Conservation (phyloP, 2,888 invertebrate species). For the Enchytraeus crypticus region DNA sequence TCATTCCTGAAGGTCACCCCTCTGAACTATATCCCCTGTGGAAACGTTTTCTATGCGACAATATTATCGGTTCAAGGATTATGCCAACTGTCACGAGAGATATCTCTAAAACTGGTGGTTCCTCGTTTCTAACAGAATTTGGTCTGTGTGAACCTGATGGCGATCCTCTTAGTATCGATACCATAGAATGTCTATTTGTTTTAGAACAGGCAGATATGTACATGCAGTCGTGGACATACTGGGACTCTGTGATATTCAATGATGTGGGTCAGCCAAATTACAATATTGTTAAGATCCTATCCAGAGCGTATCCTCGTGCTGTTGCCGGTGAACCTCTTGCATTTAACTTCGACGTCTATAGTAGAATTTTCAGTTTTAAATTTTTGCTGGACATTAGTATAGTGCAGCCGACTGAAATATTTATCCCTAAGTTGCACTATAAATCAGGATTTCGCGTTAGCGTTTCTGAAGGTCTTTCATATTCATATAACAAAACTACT, state of each 20-base stretch:
- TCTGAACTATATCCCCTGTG: slow-evolving; percentile 17
- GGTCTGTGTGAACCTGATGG: slow-evolving; percentile 32
- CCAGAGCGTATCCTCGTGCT: slow-evolving; percentile 30
- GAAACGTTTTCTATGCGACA: slow-evolving; percentile 28
- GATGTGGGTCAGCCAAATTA: slow-evolving; percentile 19
- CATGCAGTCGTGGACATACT: slow-evolving; percentile 37
- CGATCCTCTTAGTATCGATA: slow-evolving; percentile 19
- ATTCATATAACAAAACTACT: not conserved
- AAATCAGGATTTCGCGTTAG: slow-evolving; percentile 22
- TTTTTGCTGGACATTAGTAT: slow-evolving; percentile 21
- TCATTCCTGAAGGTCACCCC: slow-evolving; percentile 17
- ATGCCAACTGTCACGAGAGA: slow-evolving; percentile 23
- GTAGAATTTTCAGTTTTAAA: slow-evolving; percentile 17
- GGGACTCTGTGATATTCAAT: slow-evolving; percentile 33
- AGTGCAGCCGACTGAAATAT: slow-evolving; percentile 29
- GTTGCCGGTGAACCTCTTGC: slow-evolving; percentile 28
- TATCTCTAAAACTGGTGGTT: slow-evolving; percentile 26
- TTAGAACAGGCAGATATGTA: slow-evolving; percentile 29
- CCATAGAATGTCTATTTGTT: slow-evolving; percentile 30
- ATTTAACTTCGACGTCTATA: slow-evolving; percentile 24
- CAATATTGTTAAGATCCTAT: slow-evolving; percentile 22
- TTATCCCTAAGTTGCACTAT: slow-evolving; percentile 29
- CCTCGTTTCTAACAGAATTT: slow-evolving; percentile 35
- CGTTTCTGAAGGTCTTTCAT: not conserved
- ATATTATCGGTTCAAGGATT: slow-evolving; percentile 23